Evolutionary conservation across 2,113 vertebrate genomes (phyloP).

Genomic region (Mustelus asterias): DNA sequence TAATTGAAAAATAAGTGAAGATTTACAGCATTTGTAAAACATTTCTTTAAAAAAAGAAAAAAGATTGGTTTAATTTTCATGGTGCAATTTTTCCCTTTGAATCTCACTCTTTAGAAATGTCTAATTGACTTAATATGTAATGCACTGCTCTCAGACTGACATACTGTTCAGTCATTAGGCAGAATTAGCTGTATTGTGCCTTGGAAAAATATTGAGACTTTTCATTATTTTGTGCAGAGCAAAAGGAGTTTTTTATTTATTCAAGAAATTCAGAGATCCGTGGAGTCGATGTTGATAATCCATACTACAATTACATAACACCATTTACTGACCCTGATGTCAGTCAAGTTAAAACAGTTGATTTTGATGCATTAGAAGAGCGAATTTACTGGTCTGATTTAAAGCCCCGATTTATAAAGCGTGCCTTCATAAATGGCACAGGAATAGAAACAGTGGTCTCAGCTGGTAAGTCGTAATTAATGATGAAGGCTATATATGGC

Average conservation of each 20-base stretch:
- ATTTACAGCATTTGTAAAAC: neutral
- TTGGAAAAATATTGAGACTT: neutral
- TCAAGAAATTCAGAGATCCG: constrained; percentile 89
- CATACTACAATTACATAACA: constrained; percentile 96
- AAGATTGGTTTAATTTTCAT: neutral
- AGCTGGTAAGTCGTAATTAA: constrained; percentile 63
- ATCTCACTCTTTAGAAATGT: neutral
- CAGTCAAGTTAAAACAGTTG: constrained; percentile 92
- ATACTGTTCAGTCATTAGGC: neutral
- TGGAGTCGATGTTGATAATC: constrained; percentile 92
- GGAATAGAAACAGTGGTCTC: constrained; percentile 89
- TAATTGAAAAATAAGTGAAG: neutral
- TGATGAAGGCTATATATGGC: no score
- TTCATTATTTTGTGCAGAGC: constrained; percentile 57
- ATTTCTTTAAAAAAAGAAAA: neutral
- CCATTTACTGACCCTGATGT: constrained; percentile 93
- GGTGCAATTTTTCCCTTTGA: neutral
- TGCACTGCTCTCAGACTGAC: neutral
- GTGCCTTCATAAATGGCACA: constrained; percentile 92
- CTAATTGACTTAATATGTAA: neutral
- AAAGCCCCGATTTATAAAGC: constrained; percentile 92
- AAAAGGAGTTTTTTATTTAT: constrained; percentile 90
- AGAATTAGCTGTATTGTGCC: neutral
- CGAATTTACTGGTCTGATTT: constrained; percentile 95
- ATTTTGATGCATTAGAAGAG: constrained; percentile 85